Evolutionary conservation across 2,113 vertebrate species (phyloP).

Genomic region (Chaetura pelagica): DNA sequence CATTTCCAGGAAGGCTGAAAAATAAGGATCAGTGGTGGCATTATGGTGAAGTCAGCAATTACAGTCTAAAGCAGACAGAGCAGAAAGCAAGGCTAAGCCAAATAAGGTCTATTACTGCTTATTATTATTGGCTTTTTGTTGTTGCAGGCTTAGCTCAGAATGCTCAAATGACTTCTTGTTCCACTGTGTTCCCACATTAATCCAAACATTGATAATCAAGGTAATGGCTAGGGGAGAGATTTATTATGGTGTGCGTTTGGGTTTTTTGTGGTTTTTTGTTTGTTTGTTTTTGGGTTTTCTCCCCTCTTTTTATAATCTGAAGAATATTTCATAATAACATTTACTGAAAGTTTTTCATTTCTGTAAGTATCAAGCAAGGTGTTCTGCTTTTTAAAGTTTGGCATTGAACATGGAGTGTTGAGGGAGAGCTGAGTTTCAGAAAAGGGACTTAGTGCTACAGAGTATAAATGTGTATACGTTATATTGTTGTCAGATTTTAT

Average conservation of each 20-base stretch:
- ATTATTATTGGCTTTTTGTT: background rate
- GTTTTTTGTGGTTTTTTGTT: no score
- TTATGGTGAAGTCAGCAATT: background rate
- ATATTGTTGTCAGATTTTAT: background rate
- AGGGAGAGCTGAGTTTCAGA: background rate
- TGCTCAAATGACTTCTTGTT: background rate
- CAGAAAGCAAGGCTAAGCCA: background rate
- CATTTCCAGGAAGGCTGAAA: conserved; percentile 12
- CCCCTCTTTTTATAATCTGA: background rate
- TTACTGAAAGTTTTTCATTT: background rate
- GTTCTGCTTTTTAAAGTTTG: background rate
- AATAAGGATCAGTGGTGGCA: background rate
- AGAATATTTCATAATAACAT: background rate
- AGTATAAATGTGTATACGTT: background rate
- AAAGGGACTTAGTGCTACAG: background rate
- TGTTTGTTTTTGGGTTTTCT: no score
- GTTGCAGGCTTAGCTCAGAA: conserved; percentile 11
- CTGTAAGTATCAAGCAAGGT: background rate
- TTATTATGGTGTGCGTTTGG: background rate
- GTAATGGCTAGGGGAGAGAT: background rate
- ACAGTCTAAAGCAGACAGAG: background rate
- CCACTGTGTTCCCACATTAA: background rate
- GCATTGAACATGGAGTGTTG: background rate
- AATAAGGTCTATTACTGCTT: background rate
- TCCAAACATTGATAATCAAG: background rate